Evolutionary conservation across 2,888 invertebrate genomes (phyloP).

Genomic region (Sesia apiformis): DNA sequence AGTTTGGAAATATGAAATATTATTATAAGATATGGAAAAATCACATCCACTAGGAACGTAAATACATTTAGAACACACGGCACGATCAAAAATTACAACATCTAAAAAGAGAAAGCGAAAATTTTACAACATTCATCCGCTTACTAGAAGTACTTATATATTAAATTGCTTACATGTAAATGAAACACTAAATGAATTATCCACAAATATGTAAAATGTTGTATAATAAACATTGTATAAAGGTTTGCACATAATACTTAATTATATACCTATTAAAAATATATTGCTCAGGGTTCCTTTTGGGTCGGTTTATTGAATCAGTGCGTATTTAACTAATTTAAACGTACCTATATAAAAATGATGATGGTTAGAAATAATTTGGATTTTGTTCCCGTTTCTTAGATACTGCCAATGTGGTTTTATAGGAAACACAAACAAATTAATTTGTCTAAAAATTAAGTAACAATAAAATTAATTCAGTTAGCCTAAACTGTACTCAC

Average conservation of each 20-base stretch:
- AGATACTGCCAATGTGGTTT: constrained; percentile 17
- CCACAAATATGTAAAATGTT: constrained; percentile 59
- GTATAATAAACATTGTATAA: constrained; percentile 58
- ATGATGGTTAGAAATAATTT: background rate
- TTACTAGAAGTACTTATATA: constrained; percentile 22
- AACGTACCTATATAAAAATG: background rate
- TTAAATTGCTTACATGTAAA: constrained; percentile 40
- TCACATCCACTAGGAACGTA: constrained; percentile 39
- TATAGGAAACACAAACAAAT: background rate
- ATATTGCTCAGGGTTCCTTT: constrained; percentile 69
- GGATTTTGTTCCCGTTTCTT: constrained; percentile 30
- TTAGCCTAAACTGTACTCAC: background rate
- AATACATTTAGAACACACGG: constrained; percentile 34
- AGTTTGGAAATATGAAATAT: constrained; percentile 16
- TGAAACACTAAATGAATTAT: constrained; percentile 46
- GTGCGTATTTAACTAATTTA: constrained; percentile 32
- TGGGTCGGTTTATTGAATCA: constrained; percentile 67
- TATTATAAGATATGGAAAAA: constrained; percentile 54
- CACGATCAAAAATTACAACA: constrained; percentile 56
- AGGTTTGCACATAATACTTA: constrained; percentile 57
- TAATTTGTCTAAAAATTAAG: background rate
- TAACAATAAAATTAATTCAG: background rate
- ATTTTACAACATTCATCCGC: constrained; percentile 53
- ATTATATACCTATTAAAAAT: constrained; percentile 60
- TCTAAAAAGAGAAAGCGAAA: constrained; percentile 59